These are phyloP conservation scores for Balaenoptera acutorostrata DNA, from an alignment of 2,113 vertebrate genomes.

Conservation along the genomic window DNA sequence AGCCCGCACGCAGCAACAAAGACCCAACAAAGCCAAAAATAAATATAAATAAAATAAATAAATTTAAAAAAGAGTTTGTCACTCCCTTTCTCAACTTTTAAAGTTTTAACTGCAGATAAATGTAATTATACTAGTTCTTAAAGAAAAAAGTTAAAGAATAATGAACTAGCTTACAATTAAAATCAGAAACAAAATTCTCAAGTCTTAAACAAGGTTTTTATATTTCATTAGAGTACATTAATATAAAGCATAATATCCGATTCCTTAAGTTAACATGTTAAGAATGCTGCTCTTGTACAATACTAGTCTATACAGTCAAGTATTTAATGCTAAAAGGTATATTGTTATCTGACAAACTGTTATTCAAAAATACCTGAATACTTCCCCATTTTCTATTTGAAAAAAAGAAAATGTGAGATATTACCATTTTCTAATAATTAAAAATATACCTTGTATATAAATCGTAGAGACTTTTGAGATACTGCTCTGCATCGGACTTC, in stretches of 20 bases:
- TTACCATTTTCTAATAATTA: conserved; percentile 45
- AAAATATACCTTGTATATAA: conserved; percentile 92
- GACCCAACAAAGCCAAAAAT: no score
- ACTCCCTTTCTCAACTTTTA: conserved; percentile 20
- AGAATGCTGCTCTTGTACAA: not conserved
- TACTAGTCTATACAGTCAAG: not conserved
- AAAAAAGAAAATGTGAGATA: not conserved
- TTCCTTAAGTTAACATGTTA: not conserved
- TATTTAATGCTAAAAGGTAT: not conserved
- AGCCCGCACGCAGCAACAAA: no score
- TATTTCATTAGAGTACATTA: not conserved
- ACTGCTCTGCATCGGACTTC: conserved; percentile 95
- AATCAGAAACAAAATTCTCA: conserved; percentile 28
- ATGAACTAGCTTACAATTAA: conserved; percentile 6
- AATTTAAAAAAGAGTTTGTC: not conserved
- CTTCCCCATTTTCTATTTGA: not conserved
- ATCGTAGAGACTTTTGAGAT: conserved; percentile 98
- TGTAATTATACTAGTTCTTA: not conserved
- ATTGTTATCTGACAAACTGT: not conserved
- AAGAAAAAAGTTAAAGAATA: not conserved
- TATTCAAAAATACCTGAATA: not conserved
- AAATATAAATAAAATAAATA: no score
- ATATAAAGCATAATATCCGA: conserved; percentile 2
- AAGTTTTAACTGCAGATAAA: conserved; percentile 10
- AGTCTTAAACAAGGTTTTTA: conserved; percentile 11